Evolutionary conservation across 1,140 invertebrate genomes (phyloP).

Genomic region (Diachasmimorpha longicaudata): DNA sequence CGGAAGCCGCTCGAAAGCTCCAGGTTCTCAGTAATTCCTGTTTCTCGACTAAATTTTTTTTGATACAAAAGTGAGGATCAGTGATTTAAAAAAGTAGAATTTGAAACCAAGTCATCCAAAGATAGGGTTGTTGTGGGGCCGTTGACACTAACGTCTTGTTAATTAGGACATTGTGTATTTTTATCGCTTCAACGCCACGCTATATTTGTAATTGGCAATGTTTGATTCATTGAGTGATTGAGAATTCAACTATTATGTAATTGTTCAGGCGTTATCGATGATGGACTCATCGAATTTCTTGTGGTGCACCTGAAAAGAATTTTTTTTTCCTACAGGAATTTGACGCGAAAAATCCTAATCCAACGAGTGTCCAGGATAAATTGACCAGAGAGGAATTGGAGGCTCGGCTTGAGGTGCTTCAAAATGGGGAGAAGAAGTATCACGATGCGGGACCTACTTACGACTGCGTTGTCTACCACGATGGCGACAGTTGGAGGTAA

Average conservation of each 20-base stretch:
- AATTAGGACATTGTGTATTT: constrained; percentile 56
- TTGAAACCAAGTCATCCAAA: constrained; percentile 46
- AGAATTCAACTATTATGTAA: constrained; percentile 23
- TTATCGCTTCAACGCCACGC: constrained; percentile 41
- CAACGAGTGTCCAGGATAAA: constrained; percentile 75
- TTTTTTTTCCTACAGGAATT: constrained; percentile 60
- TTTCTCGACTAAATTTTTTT: constrained; percentile 14
- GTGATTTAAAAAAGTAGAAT: constrained; percentile 30
- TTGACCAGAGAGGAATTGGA: constrained; percentile 89
- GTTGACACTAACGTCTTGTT: constrained; percentile 41
- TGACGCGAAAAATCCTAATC: constrained; percentile 68
- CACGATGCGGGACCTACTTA: constrained; percentile 86
- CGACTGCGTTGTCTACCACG: constrained; percentile 93
- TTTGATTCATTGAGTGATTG: constrained; percentile 38
- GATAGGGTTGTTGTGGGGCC: constrained; percentile 43
- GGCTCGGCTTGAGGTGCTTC: constrained; percentile 83
- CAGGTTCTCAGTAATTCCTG: constrained; percentile 55
- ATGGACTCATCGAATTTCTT: not conserved
- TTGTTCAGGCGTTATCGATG: not conserved
- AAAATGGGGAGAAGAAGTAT: constrained; percentile 86
- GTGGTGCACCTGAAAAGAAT: not conserved
- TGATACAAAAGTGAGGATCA: constrained; percentile 4
- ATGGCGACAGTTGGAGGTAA: constrained; percentile 81
- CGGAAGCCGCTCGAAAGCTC: constrained; percentile 77
- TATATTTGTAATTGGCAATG: constrained; percentile 60